Conservation (phyloP, 2,888 invertebrate genomes). For the Dasypolia templi region DNA sequence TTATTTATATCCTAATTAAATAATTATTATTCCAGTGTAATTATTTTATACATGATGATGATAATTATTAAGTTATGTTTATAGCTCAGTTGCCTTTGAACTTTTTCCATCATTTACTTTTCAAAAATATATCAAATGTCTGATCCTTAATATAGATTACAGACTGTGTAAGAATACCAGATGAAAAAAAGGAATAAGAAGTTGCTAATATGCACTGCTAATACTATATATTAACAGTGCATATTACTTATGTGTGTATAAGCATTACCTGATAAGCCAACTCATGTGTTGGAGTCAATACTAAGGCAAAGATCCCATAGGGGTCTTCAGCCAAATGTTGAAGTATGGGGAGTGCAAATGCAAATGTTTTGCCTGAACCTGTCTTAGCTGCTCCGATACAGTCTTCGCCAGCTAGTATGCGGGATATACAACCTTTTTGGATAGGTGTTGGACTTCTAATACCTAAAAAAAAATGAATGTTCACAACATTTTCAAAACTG, state of each 20-base stretch:
- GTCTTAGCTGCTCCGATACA: constrained; percentile 99
- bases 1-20: too few species aligned
- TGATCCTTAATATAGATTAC: not conserved
- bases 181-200: too few species aligned
- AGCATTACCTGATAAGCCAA: constrained; percentile 95
- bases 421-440: constrained; percentile 95
- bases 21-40: too few species aligned
- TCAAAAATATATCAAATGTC: not conserved
- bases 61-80: not conserved
- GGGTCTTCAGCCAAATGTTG: constrained; percentile 98
- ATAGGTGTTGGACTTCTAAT: constrained; percentile 95
- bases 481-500: not conserved
- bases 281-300: constrained; percentile 98
- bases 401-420: constrained; percentile 94
- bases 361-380: constrained; percentile 99
- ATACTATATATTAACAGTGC: too few species aligned
- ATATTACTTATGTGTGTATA: too few species aligned
- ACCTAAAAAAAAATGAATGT: constrained; percentile 86
- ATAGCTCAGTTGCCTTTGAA: not conserved
- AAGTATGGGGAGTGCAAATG: constrained; percentile 98
- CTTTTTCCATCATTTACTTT: not conserved
- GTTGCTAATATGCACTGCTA: too few species aligned
- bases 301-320: constrained; percentile 98
- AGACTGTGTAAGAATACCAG: too few species aligned
- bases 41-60: too few species aligned